These are phyloP conservation scores for Clivina fossor DNA, from an alignment of 2,888 invertebrate genomes.

Conservation along the genomic window DNA sequence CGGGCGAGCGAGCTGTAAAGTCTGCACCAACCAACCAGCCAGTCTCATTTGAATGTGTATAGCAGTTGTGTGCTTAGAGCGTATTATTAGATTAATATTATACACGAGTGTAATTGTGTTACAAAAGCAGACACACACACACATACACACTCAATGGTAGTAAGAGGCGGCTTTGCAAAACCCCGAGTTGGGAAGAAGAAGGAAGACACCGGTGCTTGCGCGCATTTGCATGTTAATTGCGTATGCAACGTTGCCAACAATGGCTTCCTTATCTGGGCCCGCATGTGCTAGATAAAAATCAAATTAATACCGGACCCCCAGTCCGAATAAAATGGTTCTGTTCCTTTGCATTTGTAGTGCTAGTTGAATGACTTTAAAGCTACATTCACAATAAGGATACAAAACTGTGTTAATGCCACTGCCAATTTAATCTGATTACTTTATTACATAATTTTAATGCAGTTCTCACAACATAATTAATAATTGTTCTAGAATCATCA, in stretches of 20 bases:
- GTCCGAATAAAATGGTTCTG: conserved; percentile 31
- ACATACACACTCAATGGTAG: not conserved
- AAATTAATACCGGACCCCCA: conserved; percentile 43
- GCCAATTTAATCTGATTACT: too few species aligned
- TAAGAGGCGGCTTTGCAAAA: conserved; percentile 3
- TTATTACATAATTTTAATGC: too few species aligned
- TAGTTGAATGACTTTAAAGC: too few species aligned
- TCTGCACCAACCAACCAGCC: too few species aligned
- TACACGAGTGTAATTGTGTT: conserved; percentile 34
- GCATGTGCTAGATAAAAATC: conserved; percentile 44
- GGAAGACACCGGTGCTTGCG: conserved; percentile 7
- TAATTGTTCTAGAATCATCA: too few species aligned
- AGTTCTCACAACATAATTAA: too few species aligned
- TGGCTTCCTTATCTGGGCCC: conserved; percentile 37
- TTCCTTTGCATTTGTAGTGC: conserved; percentile 23
- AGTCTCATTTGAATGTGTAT: conserved; percentile 34
- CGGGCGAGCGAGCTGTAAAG: too few species aligned
- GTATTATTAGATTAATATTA: conserved; percentile 34
- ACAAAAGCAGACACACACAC: conserved; percentile 28
- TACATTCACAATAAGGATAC: too few species aligned
- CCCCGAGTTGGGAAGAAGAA: conserved; percentile 5
- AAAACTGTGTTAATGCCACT: too few species aligned
- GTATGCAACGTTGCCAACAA: conserved; percentile 37
- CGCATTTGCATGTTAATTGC: conserved; percentile 48
- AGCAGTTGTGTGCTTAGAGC: conserved; percentile 32